Conservation (phyloP, 2,888 invertebrate species). For the Ashinkailepas kermadecensis region DNA sequence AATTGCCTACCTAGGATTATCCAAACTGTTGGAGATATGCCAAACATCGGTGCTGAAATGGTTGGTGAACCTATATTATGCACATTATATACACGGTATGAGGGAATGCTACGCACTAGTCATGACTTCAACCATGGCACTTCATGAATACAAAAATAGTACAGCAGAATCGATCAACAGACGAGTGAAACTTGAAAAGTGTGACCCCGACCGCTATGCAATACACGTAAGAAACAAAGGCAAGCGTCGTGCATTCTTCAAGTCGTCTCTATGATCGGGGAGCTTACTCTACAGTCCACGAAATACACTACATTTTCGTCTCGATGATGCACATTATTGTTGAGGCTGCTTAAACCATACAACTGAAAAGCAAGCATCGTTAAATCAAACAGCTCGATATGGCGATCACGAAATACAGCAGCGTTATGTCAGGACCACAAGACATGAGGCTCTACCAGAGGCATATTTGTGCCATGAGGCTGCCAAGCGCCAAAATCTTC, state of each 20-base stretch:
- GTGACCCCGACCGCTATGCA: too few relatives aligned
- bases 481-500: too few relatives aligned
- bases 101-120: not conserved
- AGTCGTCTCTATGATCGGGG: not conserved
- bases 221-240: too few relatives aligned
- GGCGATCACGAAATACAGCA: too few relatives aligned
- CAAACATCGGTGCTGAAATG: not conserved
- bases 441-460: too few relatives aligned
- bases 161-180: not conserved
- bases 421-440: too few relatives aligned
- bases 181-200: not conserved
- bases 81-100: not conserved
- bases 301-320: not conserved
- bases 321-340: not conserved
- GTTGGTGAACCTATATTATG: not conserved
- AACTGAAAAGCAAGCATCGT: not conserved
- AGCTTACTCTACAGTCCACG: not conserved
- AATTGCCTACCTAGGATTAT: too few relatives aligned
- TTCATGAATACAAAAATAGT: conserved; percentile 12
- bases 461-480: too few relatives aligned
- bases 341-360: not conserved
- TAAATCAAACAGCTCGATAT: too few relatives aligned
- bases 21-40: too few relatives aligned
- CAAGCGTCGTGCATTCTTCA: not conserved
- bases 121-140: conserved; percentile 2